phyloP scores from a whole-genome alignment of 1,140 invertebrate genomes.

The Trichonephila inaurata region DNA sequence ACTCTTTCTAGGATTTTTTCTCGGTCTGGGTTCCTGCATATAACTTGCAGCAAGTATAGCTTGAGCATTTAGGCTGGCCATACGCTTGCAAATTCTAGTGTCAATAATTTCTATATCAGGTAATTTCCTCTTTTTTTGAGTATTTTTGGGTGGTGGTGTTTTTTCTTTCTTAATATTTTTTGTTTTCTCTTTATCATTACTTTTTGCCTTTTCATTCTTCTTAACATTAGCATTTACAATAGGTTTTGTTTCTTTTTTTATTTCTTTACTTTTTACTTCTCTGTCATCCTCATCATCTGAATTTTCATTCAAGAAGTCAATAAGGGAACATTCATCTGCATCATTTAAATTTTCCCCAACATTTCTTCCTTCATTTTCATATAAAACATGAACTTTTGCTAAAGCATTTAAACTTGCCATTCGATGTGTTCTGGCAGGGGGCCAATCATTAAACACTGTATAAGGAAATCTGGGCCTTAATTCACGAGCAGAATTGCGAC shows the following conservation, averaged over 20 bases:
- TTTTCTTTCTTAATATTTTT: constrained; percentile 61
- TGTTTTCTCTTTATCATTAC: constrained; percentile 21
- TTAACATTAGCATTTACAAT: constrained; percentile 3
- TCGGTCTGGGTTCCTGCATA: constrained; percentile 83
- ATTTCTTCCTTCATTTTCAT: constrained; percentile 87
- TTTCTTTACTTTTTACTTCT: neutral
- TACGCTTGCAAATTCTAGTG: constrained; percentile 87
- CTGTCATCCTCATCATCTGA: constrained; percentile 30
- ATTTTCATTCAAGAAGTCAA: constrained; percentile 68
- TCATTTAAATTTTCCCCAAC: constrained; percentile 67
- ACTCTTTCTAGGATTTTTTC: constrained; percentile 43
- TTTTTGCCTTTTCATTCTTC: constrained; percentile 26
- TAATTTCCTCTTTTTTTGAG: constrained; percentile 59
- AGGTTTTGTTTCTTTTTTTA: constrained; percentile 42
- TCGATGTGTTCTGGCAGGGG: constrained; percentile 80
- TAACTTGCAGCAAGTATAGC: constrained; percentile 95
- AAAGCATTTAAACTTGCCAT: constrained; percentile 93
- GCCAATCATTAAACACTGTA: constrained; percentile 68
- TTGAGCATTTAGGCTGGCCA: constrained; percentile 95
- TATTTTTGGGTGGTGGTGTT: constrained; percentile 1
- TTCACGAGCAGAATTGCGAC: constrained; percentile 2
- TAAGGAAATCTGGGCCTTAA: constrained; percentile 75
- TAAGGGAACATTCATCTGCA: constrained; percentile 67
- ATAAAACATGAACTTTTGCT: constrained; percentile 95
- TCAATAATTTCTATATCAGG: constrained; percentile 78